Percentiles rank a stretch among this genome's conserved stretches.
Conservation (phyloP, 2,797 vertebrate genomes). For the Alca torda region DNA sequence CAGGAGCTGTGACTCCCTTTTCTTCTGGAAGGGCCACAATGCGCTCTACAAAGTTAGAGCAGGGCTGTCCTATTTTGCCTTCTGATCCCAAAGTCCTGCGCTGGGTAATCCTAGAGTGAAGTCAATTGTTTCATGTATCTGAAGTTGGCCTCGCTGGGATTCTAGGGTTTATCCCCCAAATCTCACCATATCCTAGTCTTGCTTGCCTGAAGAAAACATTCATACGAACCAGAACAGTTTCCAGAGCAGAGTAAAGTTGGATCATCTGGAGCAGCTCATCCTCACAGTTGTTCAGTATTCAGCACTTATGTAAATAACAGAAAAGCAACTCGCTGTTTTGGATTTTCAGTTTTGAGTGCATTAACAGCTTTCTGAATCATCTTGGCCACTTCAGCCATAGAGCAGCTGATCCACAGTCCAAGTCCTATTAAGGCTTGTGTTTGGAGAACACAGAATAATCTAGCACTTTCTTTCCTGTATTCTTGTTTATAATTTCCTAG, state of each 20-base stretch:
- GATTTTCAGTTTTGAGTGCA: neutral
- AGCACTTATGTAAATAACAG: neutral
- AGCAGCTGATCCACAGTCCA: neutral
- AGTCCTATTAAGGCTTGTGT: neutral
- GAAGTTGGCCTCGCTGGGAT: neutral
- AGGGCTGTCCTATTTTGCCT: neutral
- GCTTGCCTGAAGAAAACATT: neutral
- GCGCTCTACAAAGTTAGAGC: neutral
- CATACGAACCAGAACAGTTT: neutral
- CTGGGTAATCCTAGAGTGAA: neutral
- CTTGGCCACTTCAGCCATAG: neutral
- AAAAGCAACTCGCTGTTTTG: fast-evolving
- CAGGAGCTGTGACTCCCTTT: neutral
- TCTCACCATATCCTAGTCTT: neutral
- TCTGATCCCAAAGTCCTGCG: fast-evolving
- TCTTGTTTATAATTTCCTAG: neutral
- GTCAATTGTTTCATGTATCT: neutral
- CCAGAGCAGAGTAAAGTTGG: neutral
- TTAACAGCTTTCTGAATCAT: neutral
- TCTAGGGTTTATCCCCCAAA: neutral
- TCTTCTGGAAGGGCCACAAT: neutral
- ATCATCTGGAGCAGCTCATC: neutral
- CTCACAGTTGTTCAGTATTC: neutral
- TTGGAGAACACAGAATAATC: neutral
- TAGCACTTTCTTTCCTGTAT: neutral